Percentiles rank a stretch among this genome's conserved stretches.
Evolutionary conservation across 2,888 invertebrate species (phyloP).

Genomic region (Palloptera scutellata): DNA sequence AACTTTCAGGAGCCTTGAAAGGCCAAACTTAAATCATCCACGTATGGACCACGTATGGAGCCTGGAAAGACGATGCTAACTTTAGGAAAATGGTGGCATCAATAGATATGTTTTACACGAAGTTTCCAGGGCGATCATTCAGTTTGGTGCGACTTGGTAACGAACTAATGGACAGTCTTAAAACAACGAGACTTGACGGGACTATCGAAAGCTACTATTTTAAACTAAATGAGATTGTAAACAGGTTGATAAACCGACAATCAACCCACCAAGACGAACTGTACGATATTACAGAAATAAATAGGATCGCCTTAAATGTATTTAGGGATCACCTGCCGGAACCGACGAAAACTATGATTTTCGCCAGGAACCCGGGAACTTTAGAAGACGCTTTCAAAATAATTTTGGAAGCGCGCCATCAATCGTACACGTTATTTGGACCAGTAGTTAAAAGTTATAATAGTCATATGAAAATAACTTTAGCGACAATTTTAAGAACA

Average conservation of each 20-base stretch:
- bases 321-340: conserved; percentile 20
- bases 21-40: too few relatives aligned
- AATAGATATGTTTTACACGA: too few relatives aligned
- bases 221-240: conserved; percentile 19
- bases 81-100: too few relatives aligned
- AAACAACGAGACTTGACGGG: conserved; percentile 13
- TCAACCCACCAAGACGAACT: conserved; percentile 14
- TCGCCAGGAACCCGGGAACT: conserved; percentile 19
- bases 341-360: conserved; percentile 22
- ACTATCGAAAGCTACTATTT: conserved; percentile 27
- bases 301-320: conserved; percentile 13
- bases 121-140: too few relatives aligned
- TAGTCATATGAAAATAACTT: not conserved
- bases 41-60: too few relatives aligned
- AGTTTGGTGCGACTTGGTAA: too few relatives aligned
- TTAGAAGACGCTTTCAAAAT: conserved; percentile 23
- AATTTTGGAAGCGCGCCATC: conserved; percentile 18
- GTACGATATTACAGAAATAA: conserved; percentile 18
- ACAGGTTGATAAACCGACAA: conserved; percentile 15
- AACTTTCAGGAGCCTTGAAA: too few relatives aligned
- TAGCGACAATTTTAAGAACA: conserved; percentile 11
- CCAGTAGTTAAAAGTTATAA: not conserved
- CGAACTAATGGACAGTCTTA: conserved; percentile 20
- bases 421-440: conserved; percentile 13
- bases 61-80: too few relatives aligned